Base-by-base conservation (phyloP, 1,140 invertebrate genomes). In the Heliconius eleuchia region DNA sequence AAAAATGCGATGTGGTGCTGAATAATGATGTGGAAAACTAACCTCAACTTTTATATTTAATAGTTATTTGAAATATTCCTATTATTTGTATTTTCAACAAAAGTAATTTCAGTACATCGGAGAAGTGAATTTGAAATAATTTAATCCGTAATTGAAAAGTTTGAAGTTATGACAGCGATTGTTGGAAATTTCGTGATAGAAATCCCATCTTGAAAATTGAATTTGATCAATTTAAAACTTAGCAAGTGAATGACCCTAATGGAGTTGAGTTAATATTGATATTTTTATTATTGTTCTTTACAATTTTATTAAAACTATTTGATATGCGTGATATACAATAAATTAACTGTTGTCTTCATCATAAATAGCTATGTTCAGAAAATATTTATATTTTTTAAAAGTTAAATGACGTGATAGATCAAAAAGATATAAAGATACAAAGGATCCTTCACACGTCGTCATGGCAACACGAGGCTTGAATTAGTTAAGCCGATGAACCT, bases 111-210 rank as follows among this genome's bases (percentile, higher is more conserved):
- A 19, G 16, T 52, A 52, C 6, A 16, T 46, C 13, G 16, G 42
- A 91, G 82, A 83, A 89, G 83, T 86, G 84, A 88, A 87, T 87
- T 30, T 87, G 83, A 89, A 89, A 89, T 88, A 90, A 91, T 88
- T 86, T 83, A 78, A 82, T 85, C 80, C 52, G 66, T 87, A 86
- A 91, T 91, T 91, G 87, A 87, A 90, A 90, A 87, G 80, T 86
- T 84, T 74, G 70, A 39, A 81, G 72, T 83, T 50, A 34, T 66
- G 73, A 78, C 73, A 39, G 77, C 39, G 77, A 78, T 81, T 82
- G 79, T 81, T 79, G 81, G 60, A 80, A 79, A 80, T 79, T 77
- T 46, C 42, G 42, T 16, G 42, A 46, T 34, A 46, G 30, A 30
- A 23, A 71, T 70, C 9, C 4, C 6, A 18, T n/a, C 19, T 27